Evolutionary conservation across 1,140 invertebrate species (phyloP).

Genomic region (Aporrectodea caliginosa): DNA sequence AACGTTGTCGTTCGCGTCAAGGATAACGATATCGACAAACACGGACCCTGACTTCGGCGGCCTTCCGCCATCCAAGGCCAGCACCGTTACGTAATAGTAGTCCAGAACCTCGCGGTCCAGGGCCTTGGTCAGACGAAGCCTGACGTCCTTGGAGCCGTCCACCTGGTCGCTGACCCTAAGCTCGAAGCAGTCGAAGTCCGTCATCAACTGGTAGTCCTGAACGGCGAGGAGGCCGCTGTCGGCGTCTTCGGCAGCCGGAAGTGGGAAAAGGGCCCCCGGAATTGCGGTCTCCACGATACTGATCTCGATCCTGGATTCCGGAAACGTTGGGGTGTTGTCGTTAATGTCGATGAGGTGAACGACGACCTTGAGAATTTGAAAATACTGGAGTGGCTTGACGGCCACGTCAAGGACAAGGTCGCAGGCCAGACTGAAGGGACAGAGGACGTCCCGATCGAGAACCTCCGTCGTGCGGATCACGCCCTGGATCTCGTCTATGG

Average conservation of each 20-base stretch:
- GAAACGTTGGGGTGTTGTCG: slow-evolving; percentile 29
- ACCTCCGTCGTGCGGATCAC: slow-evolving; percentile 1
- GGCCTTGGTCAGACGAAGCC: slow-evolving; percentile 11
- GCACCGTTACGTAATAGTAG: slow-evolving; percentile 21
- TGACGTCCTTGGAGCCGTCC: slow-evolving; percentile 20
- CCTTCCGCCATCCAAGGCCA: slow-evolving; percentile 27
- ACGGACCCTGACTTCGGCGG: slow-evolving; percentile 21
- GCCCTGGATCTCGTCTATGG: slow-evolving; percentile 16
- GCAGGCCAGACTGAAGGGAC: slow-evolving; percentile 8
- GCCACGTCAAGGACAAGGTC: slow-evolving; percentile 8
- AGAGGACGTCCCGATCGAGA: slow-evolving; percentile 27
- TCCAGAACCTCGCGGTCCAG: slow-evolving; percentile 20
- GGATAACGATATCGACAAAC: slow-evolving; percentile 21
- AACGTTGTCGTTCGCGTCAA: slow-evolving; percentile 27
- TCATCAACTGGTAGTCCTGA: slow-evolving; percentile 23
- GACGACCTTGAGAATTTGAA: background rate
- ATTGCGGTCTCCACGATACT: background rate
- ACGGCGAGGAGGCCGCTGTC: slow-evolving; percentile 22
- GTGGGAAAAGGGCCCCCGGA: slow-evolving; percentile 2
- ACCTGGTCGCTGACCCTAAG: slow-evolving; percentile 13
- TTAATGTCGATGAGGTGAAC: slow-evolving; percentile 24
- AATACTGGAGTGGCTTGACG: background rate
- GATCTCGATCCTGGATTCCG: background rate
- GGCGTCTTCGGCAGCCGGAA: slow-evolving; percentile 29
- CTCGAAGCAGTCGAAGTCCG: slow-evolving; percentile 4